Conservation (phyloP, 2,113 vertebrate species). For the Eretmochelys imbricata region DNA sequence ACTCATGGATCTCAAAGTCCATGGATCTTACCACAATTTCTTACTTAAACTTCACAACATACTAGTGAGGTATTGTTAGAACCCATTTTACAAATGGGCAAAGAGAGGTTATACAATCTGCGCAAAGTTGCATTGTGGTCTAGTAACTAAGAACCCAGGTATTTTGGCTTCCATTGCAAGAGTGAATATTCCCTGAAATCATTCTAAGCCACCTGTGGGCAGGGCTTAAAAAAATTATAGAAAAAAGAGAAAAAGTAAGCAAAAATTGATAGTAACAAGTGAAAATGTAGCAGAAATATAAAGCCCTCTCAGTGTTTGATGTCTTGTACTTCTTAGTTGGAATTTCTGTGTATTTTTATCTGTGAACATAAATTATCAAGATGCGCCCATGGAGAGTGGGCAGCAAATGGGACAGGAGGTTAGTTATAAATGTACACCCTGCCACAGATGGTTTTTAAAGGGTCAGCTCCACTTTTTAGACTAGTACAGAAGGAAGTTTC, state of each 20-base stretch:
- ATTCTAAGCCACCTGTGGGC: not conserved
- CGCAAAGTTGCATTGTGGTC: constrained; percentile 52
- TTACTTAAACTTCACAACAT: constrained; percentile 24
- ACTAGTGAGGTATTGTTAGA: constrained; percentile 10
- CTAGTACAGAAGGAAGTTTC: not conserved
- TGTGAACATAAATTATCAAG: not conserved
- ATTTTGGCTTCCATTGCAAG: not conserved
- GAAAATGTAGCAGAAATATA: not conserved
- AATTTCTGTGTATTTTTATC: not conserved
- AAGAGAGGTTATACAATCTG: constrained; percentile 22
- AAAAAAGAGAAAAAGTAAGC: not conserved
- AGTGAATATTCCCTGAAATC: not conserved
- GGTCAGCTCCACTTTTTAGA: not conserved
- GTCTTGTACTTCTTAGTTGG: not conserved
- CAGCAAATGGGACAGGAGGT: not conserved
- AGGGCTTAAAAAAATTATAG: not conserved
- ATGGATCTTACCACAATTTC: not conserved
- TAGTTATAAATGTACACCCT: not conserved
- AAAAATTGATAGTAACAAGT: not conserved
- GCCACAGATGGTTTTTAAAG: not conserved
- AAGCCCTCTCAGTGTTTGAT: not conserved
- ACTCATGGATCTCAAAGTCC: constrained; percentile 5
- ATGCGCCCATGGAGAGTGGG: not conserved
- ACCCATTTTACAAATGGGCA: constrained; percentile 1
- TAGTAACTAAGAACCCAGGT: constrained; percentile 8